Conservation (phyloP, 2,113 vertebrate species). For the Oxyura jamaicensis region DNA sequence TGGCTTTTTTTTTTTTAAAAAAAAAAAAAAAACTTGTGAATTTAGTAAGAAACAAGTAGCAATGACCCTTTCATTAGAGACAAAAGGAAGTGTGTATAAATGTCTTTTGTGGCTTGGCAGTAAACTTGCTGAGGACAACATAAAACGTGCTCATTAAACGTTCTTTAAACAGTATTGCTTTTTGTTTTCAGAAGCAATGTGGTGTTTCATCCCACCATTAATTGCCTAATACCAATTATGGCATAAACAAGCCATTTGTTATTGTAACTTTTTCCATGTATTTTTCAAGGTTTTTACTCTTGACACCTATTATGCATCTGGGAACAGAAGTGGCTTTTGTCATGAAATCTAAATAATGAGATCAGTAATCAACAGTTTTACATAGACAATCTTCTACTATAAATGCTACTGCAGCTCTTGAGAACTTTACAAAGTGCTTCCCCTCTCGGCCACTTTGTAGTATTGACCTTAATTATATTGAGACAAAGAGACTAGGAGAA, state of each 20-base stretch:
- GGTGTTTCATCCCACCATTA: constrained; percentile 43
- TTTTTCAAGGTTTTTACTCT: constrained; percentile 4
- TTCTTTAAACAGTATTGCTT: constrained; percentile 45
- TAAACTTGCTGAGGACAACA: constrained; percentile 34
- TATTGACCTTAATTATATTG: constrained; percentile 43
- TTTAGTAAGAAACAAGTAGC: not conserved
- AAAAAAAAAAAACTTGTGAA: not conserved
- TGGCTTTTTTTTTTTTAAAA: not conserved
- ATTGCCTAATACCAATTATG: constrained; percentile 59
- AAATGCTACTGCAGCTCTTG: not conserved
- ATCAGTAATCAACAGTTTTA: not conserved
- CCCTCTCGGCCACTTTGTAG: not conserved
- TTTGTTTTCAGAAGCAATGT: constrained; percentile 54
- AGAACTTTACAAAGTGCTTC: not conserved
- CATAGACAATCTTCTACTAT: not conserved
- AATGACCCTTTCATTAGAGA: constrained; percentile 18
- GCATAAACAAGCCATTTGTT: constrained; percentile 22
- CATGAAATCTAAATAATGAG: not conserved
- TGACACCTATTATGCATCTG: not conserved
- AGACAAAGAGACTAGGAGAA: constrained; percentile 47
- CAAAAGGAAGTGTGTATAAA: constrained; percentile 29
- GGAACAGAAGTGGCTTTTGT: not conserved
- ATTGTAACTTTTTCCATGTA: constrained; percentile 1
- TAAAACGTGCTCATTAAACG: not conserved
- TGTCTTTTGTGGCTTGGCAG: constrained; percentile 51